These are phyloP conservation scores for Acanthaster planci DNA, from an alignment of 35 echinoderm and acorn worm species.

Conservation along the genomic window DNA sequence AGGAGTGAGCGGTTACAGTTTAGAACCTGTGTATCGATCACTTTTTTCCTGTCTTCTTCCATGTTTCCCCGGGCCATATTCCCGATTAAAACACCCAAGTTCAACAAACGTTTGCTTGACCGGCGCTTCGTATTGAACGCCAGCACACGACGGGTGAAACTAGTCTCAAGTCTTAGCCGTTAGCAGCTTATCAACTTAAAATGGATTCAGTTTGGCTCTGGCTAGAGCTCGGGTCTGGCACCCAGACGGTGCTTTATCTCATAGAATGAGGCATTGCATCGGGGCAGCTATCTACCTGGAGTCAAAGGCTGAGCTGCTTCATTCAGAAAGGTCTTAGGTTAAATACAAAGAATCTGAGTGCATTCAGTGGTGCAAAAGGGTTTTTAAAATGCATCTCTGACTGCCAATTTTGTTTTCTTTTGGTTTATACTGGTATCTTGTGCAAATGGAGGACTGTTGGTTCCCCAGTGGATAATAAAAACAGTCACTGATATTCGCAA, in stretches of 20 bases:
- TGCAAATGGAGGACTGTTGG: constrained; percentile 32
- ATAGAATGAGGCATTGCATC: not conserved
- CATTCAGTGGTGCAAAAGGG: constrained; percentile 26
- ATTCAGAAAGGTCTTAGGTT: not conserved
- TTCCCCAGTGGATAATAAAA: constrained; percentile 21
- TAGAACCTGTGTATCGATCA: no score
- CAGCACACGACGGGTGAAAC: not conserved
- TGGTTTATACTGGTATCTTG: constrained; percentile 17
- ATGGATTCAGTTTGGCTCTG: constrained; percentile 1
- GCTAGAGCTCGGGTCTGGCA: constrained; percentile 1
- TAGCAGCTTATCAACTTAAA: not conserved
- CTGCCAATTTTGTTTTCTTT: constrained; percentile 13
- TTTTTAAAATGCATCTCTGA: constrained; percentile 28
- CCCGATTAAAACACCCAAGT: no score
- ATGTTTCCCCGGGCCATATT: no score
- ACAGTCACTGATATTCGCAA: constrained; percentile 59
- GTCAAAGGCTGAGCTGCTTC: not conserved
- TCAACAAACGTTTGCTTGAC: not conserved
- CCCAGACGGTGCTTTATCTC: not conserved
- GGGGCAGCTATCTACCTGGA: not conserved
- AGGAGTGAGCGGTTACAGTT: no score
- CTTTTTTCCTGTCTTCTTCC: no score
- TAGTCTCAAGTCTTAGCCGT: not conserved
- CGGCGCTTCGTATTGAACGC: not conserved
- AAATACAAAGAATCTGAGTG: not conserved